Percentiles rank a stretch among this genome's conserved stretches.
These are phyloP conservation scores for Littorina saxatilis DNA, from an alignment of 1,140 invertebrate genomes.

Conservation along the genomic window DNA sequence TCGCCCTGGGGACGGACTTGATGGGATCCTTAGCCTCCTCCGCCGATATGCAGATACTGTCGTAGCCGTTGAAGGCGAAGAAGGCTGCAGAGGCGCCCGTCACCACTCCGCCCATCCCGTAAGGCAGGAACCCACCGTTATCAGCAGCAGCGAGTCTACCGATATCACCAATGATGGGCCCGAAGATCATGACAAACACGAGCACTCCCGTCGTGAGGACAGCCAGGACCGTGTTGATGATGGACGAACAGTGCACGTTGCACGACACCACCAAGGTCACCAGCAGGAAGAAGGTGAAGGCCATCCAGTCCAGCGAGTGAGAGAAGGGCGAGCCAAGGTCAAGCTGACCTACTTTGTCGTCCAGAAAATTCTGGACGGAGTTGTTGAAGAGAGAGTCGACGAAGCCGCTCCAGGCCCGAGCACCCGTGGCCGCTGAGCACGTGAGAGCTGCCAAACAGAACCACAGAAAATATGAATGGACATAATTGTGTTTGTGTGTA, in stretches of 20 bases:
- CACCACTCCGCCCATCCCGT: slow-evolving; percentile 61
- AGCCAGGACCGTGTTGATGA: slow-evolving; percentile 56
- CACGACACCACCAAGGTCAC: slow-evolving; percentile 60
- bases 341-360: slow-evolving; percentile 39
- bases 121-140: slow-evolving; percentile 65
- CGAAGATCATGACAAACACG: slow-evolving; percentile 78
- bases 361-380: slow-evolving; percentile 53
- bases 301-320: slow-evolving; percentile 50
- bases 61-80: slow-evolving; percentile 72
- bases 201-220: slow-evolving; percentile 52
- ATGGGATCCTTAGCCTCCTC: slow-evolving; percentile 84
- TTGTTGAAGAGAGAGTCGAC: slow-evolving; percentile 66
- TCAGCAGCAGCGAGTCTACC: slow-evolving; percentile 52
- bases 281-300: slow-evolving; percentile 47
- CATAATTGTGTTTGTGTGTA: too few species aligned
- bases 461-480: too few species aligned
- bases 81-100: slow-evolving; percentile 62
- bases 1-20: slow-evolving; percentile 64
- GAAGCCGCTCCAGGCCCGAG: slow-evolving; percentile 69
- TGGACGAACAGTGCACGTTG: slow-evolving; percentile 55
- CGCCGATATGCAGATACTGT: slow-evolving; percentile 90
- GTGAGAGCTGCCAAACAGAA: slow-evolving; percentile 78
- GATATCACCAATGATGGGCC: slow-evolving; percentile 75
- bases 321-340: slow-evolving; percentile 44
- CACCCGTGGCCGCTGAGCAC: slow-evolving; percentile 76